phyloP scores from a whole-genome alignment of 2,888 invertebrate species.

The Craniophora ligustri region DNA sequence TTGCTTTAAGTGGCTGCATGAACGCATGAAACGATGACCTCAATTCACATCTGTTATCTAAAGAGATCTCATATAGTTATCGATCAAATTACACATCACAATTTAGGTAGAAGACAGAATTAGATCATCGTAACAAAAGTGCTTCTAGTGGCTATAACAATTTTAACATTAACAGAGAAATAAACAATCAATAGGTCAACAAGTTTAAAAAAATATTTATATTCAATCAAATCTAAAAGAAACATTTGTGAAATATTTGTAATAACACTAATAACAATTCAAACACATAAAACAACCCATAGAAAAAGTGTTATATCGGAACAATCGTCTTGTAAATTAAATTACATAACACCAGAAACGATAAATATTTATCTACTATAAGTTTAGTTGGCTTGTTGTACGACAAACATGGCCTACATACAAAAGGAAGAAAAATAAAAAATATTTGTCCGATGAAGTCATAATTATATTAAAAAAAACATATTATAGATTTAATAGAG shows the following conservation, averaged over 20 bases:
- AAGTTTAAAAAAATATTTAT: conserved; percentile 23
- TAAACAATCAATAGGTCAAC: conserved; percentile 11
- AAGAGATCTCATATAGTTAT: conserved; percentile 70
- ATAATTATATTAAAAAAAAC: too few species aligned
- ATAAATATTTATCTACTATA: conserved; percentile 58
- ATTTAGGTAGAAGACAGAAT: conserved; percentile 57
- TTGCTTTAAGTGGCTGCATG: conserved; percentile 57
- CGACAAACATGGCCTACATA: conserved; percentile 18
- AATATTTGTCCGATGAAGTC: conserved; percentile 8
- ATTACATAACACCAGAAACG: conserved; percentile 57
- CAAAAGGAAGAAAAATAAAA: conserved; percentile 18
- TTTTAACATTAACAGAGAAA: conserved; percentile 12
- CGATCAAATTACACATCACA: conserved; percentile 69
- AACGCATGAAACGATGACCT: conserved; percentile 64
- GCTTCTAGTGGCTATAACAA: conserved; percentile 11
- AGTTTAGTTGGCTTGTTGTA: conserved; percentile 48
- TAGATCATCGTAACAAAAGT: conserved; percentile 38
- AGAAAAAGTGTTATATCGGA: conserved; percentile 34
- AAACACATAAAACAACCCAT: conserved; percentile 22
- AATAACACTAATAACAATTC: conserved; percentile 43
- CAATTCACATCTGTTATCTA: conserved; percentile 71
- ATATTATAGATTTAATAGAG: too few species aligned
- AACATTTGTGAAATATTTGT: conserved; percentile 36
- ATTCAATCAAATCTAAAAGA: conserved; percentile 24
- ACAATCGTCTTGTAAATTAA: conserved; percentile 43